Evolutionary conservation across 2,888 invertebrate genomes (phyloP).

Genomic region (Diachrysia chrysitis): DNA sequence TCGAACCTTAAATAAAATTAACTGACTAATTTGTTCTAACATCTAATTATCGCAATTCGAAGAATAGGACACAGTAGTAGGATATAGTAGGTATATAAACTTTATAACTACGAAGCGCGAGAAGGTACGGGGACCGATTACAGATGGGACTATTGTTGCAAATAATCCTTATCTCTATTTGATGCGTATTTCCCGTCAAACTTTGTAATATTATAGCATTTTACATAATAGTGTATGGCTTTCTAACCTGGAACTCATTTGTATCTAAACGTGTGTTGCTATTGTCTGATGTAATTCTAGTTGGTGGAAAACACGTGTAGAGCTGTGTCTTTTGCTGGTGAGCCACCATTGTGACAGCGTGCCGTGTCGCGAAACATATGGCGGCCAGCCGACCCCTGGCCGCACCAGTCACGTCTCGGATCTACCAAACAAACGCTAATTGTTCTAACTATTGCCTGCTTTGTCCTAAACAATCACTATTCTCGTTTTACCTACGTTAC

Average conservation of each 20-base stretch:
- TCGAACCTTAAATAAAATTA: conserved; percentile 5
- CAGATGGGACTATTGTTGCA: background rate
- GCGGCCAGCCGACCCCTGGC: conserved; percentile 65
- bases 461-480: conserved; percentile 63
- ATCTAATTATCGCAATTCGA: conserved; percentile 3
- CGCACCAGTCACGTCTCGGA: conserved; percentile 64
- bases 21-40: conserved; percentile 1
- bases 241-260: background rate
- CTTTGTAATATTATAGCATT: too few species aligned
- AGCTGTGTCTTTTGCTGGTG: conserved; percentile 22
- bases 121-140: background rate
- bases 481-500: conserved; percentile 36
- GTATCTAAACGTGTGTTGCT: background rate
- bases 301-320: conserved; percentile 31
- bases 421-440: conserved; percentile 73
- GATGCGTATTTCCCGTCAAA: too few species aligned
- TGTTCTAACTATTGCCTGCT: conserved; percentile 68
- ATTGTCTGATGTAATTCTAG: background rate
- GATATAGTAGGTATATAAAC: background rate
- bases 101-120: background rate
- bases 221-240: background rate
- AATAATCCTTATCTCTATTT: background rate
- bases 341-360: conserved; percentile 24
- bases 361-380: conserved; percentile 61
- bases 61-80: background rate